Base-by-base conservation (phyloP, 2,797 vertebrate species). In the Crenuchus spilurus region DNA sequence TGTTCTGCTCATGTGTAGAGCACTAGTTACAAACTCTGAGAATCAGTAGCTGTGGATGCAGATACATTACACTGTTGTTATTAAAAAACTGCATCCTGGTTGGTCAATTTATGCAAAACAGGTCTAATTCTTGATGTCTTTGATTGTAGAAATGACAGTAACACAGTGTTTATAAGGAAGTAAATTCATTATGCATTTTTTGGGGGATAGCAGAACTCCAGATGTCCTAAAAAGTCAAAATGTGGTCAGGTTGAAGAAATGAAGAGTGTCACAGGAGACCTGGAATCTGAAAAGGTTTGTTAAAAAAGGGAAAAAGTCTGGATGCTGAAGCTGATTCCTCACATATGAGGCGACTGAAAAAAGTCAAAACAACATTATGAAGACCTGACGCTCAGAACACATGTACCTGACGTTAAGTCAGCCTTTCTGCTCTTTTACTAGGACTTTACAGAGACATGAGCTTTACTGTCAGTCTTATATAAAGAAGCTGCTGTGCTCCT, bases 271-370 rank as follows among this genome's bases (percentile, higher is more conserved):
- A n/a, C n/a, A n/a, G n/a, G n/a, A n/a, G n/a, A n/a, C n/a, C n/a
- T n/a, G n/a, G n/a, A n/a, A n/a, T 87, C 89, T 92, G 89, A 70
- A 91, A 91, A 83, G 84, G 44, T 75, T 71, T 28, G 71, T 73
- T 57, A 57, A 65, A 35, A 35, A 55, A 31, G 14, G 11, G 28
- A 41, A 44, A 46, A 24, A 90, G 77, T 90, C 87, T 84, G 83
- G 82, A 82, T 83, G 42, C 64, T 68, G 81, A 84, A 72, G 84
- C 91, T 33, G 88, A 87, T 80, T 92, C 94, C 94, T 96, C 94
- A 93, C 87, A 93, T 86, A 94, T 88, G 87, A 92, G 90, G 93
- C 87, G 82, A 91, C 86, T 92, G 82, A 62, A 37, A 62, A 28
- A 62, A 62, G 6, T 41, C 35, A 62, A 93, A 92, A 92, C n/a